Evolutionary conservation across 2,888 invertebrate genomes (phyloP), one percentile per base, ranked within the genome.

Genomic region (Ophioninae sp.): DNA sequence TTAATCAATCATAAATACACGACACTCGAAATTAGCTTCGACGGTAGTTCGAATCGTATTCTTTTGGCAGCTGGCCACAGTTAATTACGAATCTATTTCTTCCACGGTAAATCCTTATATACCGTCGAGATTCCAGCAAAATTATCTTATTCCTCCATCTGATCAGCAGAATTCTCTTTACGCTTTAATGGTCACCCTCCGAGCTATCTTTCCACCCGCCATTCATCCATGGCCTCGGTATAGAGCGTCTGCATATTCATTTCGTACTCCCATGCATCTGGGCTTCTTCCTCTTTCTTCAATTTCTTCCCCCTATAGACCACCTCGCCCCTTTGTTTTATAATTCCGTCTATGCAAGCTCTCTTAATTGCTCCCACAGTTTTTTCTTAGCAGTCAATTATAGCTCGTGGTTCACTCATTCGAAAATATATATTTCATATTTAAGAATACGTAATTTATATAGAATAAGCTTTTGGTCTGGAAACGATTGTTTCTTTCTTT

Each of bases 81-180:
- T 87, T 88, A 87, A 87, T 87, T 85, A 85, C 77, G 68, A 88
- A 44, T 41, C 79, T 86, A 80, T 85, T 81, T 84, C 84, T 83
- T 73, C 20, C 73, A 80, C 81, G 79, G 85, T 79, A 84, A 87
- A 86, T 85, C 80, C 74, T 17, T 51, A 51, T 51, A 51, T 71
- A 51, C 71, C 56, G 67, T 22, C 59, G 80, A 82, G 79, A 75
- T 78, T 69, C 56, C 82, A 78, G 80, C 81, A 83, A 51, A 51
- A 82, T 85, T 83, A 83, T 71, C 74, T 81, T 69, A 51, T 64
- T 82, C 44, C 78, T 82, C 79, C 74, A 72, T 80, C 82, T 78
- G 69, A 39, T 63, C 51, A 67, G 41, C 56, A 69, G 51, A 59
- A 51, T 72, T 77, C 64, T 74, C 59, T 74, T 82, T 69, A 79